phyloP scores from a whole-genome alignment of 2,888 invertebrate species.

The Lucinisca nassula region DNA sequence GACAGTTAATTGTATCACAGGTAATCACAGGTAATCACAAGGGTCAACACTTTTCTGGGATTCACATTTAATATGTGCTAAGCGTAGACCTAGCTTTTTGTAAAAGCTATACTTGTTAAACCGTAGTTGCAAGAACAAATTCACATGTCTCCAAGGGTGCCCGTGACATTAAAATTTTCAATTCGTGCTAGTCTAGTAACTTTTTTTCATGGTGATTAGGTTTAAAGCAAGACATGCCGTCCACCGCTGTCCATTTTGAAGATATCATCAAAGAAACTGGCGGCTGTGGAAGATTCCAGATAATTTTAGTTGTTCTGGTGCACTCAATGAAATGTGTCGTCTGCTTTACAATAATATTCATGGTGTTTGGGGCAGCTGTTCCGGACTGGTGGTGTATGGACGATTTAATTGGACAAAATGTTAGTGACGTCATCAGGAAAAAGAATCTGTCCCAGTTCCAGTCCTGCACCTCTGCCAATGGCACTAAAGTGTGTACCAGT shows the following conservation, averaged over 20 bases:
- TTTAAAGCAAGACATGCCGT: too few species aligned
- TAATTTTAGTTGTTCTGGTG: conserved; percentile 32
- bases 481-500: not conserved
- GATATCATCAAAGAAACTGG: conserved; percentile 52
- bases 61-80: too few species aligned
- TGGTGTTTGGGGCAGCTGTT: conserved; percentile 53
- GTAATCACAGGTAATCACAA: too few species aligned
- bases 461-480: conserved; percentile 1
- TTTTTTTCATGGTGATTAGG: too few species aligned
- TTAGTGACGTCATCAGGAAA: not conserved
- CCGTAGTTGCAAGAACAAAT: too few species aligned
- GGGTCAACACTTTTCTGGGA: too few species aligned
- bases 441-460: not conserved
- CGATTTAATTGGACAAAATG: not conserved
- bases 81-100: too few species aligned
- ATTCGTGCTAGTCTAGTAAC: too few species aligned
- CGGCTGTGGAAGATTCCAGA: conserved; percentile 65
- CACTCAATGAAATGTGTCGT: conserved; percentile 52
- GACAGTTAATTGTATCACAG: too few species aligned
- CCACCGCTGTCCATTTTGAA: conserved; percentile 33
- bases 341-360: conserved; percentile 48
- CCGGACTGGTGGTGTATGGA: conserved; percentile 65
- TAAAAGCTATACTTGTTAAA: too few species aligned
- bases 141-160: too few species aligned
- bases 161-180: too few species aligned